Base-by-base conservation (phyloP, 2,888 invertebrate species). In the Bruchidius siliquastri region DNA sequence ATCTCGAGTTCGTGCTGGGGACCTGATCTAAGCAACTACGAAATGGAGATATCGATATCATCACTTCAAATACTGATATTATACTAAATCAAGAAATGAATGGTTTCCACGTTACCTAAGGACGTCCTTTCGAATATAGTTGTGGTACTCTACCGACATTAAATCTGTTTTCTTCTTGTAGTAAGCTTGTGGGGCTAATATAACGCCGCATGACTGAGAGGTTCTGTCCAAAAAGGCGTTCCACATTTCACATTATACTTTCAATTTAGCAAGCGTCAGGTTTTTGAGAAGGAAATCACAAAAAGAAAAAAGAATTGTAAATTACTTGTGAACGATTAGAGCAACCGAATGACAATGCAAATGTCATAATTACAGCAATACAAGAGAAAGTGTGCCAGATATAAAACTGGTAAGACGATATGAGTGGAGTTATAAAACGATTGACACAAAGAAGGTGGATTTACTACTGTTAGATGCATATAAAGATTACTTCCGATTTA, bases 91-190 rank as follows among this genome's bases (percentile, higher is more conserved):
- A 26, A 26, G 26, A 26, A 26, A 26, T 26, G n/a, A 26, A 4
- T 8, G 26, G 3, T 26, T 4, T 26, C 8, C 10, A 49, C 13
- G 49, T 49, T 49, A 76, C n/a, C 77, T 79, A 21, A 81, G 70
- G 10, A 80, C 77, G 71, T 79, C 79, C 72, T 76, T 78, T 22
- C 73, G 79, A 20, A 80, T 77, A 73, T 80, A 80, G 71, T 78
- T 78, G 21, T 76, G 74, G 72, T 80, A 81, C 73, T 81, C 80
- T 20, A 80, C 76, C 6, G 80, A 80, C 21, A 75, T 74, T 20
- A 80, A 74, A 70, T 80, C 80, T 68, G 73, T 74, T 74, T 77
- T 78, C 22, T 72, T 77, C 69, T 76, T 76, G 21, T 30, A 76
- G 66, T 72, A 49, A n/a, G 73, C 69, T n/a, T 71, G 73, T 30